Base-by-base conservation (phyloP, 2,113 vertebrate species). In the Haplotaxodon microlepis region DNA sequence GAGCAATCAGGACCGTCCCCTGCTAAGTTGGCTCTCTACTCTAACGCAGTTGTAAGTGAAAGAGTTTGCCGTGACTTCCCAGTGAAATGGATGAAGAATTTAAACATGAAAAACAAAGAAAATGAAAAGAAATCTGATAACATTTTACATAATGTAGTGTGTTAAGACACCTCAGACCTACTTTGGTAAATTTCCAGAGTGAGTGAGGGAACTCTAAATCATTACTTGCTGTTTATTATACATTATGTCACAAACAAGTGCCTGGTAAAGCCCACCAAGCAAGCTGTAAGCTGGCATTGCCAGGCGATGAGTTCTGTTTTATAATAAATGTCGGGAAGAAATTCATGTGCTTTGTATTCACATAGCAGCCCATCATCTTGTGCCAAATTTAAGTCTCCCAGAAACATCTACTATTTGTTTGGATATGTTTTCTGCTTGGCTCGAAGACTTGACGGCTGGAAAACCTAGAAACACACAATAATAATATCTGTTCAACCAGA, bases 391-490 rank as follows among this genome's bases (percentile, higher is more conserved):
- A 57, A 79, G 63, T 61, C 82, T 84, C 61, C 19, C 53, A 73
- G 78, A 84, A 86, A 71, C 27, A 34, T 53, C 56, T 73, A 12
- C 38, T 45, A 54, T 92, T 91, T 85, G 61, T 88, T 87, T 85
- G 59, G 83, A 82, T 69, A 83, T 87, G 80, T 89, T 90, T 91
- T 82, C 86, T 85, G 11, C 31, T 88, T 51, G 61, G 78, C 80
- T 84, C 10, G 63, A 88, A 88, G 79, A 89, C 76, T 83, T 16
- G 73, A 85, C 42, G 57, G 21, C 47, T 85, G 54, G 56, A 86
- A 79, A 84, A 61, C 40, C 34, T 69, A 66, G 51, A 89, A 82
- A 73, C 47, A 59, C 34, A 36, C 24, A 86, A 78, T 86, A 66
- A 84, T 66, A 66, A 84, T 66, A 81, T 84, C 42, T 31, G 53